Evolutionary conservation across 2,113 vertebrate species (phyloP).

Genomic region (Syngnathus typhle): DNA sequence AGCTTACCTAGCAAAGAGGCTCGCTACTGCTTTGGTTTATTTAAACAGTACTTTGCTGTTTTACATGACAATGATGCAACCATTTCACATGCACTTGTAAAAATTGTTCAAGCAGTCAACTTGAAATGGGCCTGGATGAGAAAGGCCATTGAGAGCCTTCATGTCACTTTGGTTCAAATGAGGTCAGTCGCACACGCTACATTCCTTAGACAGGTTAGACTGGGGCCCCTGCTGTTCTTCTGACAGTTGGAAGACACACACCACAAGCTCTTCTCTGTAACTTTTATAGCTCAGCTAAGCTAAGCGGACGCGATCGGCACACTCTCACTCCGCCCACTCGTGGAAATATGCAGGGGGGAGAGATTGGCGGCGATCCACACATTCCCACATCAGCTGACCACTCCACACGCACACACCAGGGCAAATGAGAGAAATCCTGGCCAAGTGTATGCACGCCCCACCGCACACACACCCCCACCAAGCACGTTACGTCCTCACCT

Average conservation of each 20-base stretch:
- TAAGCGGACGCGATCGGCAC: neutral
- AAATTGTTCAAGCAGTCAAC: neutral
- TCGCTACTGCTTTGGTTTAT: too few relatives aligned
- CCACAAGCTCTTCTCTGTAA: neutral
- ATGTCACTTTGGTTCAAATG: slow-evolving; percentile 31
- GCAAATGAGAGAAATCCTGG: neutral
- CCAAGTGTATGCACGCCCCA: neutral
- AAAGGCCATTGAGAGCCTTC: neutral
- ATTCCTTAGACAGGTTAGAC: slow-evolving; percentile 40
- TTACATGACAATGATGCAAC: too few relatives aligned
- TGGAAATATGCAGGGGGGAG: slow-evolving; percentile 1
- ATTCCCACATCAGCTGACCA: slow-evolving; percentile 49
- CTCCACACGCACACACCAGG: slow-evolving; percentile 1
- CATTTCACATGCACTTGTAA: too few relatives aligned
- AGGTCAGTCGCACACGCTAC: slow-evolving; percentile 33
- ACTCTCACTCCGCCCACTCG: neutral
- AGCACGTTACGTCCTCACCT: slow-evolving; percentile 75
- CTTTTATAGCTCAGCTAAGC: neutral
- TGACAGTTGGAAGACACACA: neutral
- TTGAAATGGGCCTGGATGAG: neutral
- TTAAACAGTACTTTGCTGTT: too few relatives aligned
- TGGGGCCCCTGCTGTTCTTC: slow-evolving; percentile 20
- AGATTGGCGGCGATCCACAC: slow-evolving; percentile 26
- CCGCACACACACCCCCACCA: neutral
- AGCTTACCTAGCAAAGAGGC: too few relatives aligned